Conservation (phyloP, 2,797 vertebrate genomes). For the Enteromius paludinosus region DNA sequence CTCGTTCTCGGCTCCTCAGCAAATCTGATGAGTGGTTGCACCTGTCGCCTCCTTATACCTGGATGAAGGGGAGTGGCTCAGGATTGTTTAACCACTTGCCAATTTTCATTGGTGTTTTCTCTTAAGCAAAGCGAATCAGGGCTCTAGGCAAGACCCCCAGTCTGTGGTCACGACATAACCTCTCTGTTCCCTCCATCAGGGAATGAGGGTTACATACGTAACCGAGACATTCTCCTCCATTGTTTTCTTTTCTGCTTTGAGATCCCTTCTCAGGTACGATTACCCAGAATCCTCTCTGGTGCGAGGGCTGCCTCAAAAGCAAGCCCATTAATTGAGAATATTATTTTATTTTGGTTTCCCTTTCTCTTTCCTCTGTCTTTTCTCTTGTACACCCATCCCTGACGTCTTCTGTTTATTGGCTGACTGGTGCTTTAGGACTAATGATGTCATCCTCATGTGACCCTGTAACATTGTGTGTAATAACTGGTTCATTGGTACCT, state of each 20-base stretch:
- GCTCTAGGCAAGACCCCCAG: too few species aligned
- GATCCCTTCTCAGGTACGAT: neutral
- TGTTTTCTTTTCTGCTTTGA: neutral
- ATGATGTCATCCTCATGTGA: slow-evolving; percentile 38
- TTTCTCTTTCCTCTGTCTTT: slow-evolving; percentile 48
- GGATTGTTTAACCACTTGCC: too few species aligned
- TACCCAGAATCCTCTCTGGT: slow-evolving; percentile 42
- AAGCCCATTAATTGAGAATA: slow-evolving; percentile 51
- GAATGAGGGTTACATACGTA: too few species aligned
- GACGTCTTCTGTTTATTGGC: slow-evolving; percentile 21
- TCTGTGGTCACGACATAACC: too few species aligned
- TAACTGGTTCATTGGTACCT: slow-evolving; percentile 54
- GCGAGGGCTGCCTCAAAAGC: neutral
- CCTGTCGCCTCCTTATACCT: too few species aligned
- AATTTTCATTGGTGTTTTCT: too few species aligned
- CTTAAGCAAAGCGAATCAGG: too few species aligned
- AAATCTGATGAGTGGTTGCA: too few species aligned
- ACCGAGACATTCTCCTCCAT: too few species aligned
- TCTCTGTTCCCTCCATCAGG: too few species aligned
- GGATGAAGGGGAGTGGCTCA: too few species aligned
- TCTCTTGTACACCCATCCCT: slow-evolving; percentile 45
- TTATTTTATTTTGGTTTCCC: slow-evolving; percentile 29
- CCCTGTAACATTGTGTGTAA: slow-evolving; percentile 1
- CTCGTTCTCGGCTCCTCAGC: too few species aligned
- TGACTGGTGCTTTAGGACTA: slow-evolving; percentile 41